Base-by-base conservation (phyloP, 2,888 invertebrate species). In the Stenodera caucasica region DNA sequence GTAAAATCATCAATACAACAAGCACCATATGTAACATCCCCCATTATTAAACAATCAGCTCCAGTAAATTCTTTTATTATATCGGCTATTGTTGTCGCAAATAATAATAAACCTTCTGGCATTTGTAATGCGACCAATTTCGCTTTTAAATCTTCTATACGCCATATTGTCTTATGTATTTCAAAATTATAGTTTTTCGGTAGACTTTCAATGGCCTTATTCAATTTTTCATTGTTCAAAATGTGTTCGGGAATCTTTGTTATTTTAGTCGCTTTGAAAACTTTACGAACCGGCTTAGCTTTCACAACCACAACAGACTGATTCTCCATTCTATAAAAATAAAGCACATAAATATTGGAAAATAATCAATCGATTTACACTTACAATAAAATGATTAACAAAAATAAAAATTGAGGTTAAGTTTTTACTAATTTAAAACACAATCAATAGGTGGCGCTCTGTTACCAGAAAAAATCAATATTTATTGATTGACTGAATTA, bases 21-120 rank as follows among this genome's bases (percentile, higher is more conserved):
- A 0, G 99, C 99, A 35, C 99, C 99, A 77, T 99, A 99, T 0
- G 99, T 98, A 14, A 99, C 98, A 82, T 99, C 99, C 7, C 96
- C 98, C 95, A 99, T 95, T 64, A 99, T 96, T 52, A 98, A 87
- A 0, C 92, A 91, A 71, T 98, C 96, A 2, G 94, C 94, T 33
- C 86, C 87, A 1, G 95, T 94, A 76, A 96, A 95, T 57, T 86
- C 85, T 79, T 94, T 91, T 23, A 76, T 89, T 65, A 99, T 96
- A 78, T 98, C 97, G 66, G 94, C 90, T 61, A 99, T 89, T 2
- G 93, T 90, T 63, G 96, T 93, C 0, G 98, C 90, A 82, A 92
- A 99, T 83, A 99, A 84, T 18, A 97, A 84, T 5, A 99, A 81
- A 11, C 92, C 99, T 85, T 99, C 99, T 0, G 99, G 99, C 86